Percentiles rank a stretch among this genome's conserved stretches.
phyloP scores from a whole-genome alignment of 2,113 vertebrate species.

The Eidolon helvum region DNA sequence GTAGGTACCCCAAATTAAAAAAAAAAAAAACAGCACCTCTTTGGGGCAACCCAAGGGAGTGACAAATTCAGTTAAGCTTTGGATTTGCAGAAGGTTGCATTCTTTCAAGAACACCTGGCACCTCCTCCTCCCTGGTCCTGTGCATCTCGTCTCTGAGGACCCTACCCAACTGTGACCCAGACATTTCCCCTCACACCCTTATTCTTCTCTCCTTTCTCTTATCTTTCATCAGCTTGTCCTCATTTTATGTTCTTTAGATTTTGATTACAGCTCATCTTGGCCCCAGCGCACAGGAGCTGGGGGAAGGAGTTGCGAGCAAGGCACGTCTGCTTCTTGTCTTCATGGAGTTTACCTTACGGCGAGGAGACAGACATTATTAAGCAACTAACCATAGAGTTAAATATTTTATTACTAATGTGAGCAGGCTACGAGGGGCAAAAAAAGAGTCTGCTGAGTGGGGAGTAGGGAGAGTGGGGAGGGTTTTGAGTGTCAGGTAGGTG shows the following conservation, averaged over 20 bases:
- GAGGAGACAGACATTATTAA: background rate
- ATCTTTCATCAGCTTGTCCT: background rate
- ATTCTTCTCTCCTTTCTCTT: background rate
- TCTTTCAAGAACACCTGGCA: background rate
- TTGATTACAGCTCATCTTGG: background rate
- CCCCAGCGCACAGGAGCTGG: background rate
- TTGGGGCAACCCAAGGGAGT: no score
- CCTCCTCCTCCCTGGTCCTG: background rate
- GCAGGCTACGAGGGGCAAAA: background rate
- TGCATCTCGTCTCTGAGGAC: background rate
- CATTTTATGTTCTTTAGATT: fast-evolving
- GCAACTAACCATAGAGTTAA: background rate
- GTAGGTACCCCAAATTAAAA: background rate
- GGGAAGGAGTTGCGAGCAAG: no score
- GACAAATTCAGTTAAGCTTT: background rate
- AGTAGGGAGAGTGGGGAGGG: background rate
- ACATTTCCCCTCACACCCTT: background rate
- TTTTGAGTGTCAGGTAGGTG: background rate
- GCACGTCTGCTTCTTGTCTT: background rate
- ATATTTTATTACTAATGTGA: background rate
- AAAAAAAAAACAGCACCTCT: background rate
- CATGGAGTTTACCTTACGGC: fast-evolving
- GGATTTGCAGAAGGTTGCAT: background rate
- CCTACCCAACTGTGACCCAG: background rate
- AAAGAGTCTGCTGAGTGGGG: background rate